Conservation (phyloP, 1,140 invertebrate species). For the Dendrolimus kikuchii region DNA sequence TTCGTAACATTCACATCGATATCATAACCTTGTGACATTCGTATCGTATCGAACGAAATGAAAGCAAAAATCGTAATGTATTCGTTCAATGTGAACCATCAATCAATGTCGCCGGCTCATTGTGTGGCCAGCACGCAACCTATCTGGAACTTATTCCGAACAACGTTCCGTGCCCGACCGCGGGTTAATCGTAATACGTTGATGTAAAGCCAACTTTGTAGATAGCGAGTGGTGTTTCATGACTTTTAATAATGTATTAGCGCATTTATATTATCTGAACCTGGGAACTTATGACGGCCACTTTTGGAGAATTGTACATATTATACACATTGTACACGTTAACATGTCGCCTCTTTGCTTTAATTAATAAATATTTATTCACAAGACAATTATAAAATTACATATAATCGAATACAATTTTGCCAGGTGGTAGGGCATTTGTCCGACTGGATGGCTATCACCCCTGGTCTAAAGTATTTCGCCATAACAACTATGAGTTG, state of each 20-base stretch:
- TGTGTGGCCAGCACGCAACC: constrained; percentile 67
- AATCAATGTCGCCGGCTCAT: constrained; percentile 65
- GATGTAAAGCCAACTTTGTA: constrained; percentile 35
- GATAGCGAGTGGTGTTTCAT: background rate
- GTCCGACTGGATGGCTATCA: too few species aligned
- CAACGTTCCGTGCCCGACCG: constrained; percentile 29
- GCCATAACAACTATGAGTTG: too few species aligned
- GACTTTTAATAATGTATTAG: background rate
- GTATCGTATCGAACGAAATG: constrained; percentile 59
- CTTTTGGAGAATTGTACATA: too few species aligned
- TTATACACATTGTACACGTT: too few species aligned
- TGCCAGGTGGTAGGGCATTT: too few species aligned
- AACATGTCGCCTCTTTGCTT: too few species aligned
- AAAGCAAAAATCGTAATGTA: constrained; percentile 72
- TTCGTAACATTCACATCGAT: constrained; percentile 44
- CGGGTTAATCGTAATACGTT: constrained; percentile 44
- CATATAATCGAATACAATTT: too few species aligned
- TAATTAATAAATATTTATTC: too few species aligned
- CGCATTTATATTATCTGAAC: too few species aligned
- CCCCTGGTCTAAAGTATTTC: too few species aligned
- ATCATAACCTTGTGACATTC: constrained; percentile 69
- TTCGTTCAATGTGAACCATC: constrained; percentile 66
- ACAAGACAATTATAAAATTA: too few species aligned
- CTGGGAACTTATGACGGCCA: too few species aligned
- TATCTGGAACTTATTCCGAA: constrained; percentile 38